Percentiles rank a stretch among this genome's conserved stretches.
phyloP scores from a whole-genome alignment of 1,140 invertebrate genomes.

The Drosophila seguyi region DNA sequence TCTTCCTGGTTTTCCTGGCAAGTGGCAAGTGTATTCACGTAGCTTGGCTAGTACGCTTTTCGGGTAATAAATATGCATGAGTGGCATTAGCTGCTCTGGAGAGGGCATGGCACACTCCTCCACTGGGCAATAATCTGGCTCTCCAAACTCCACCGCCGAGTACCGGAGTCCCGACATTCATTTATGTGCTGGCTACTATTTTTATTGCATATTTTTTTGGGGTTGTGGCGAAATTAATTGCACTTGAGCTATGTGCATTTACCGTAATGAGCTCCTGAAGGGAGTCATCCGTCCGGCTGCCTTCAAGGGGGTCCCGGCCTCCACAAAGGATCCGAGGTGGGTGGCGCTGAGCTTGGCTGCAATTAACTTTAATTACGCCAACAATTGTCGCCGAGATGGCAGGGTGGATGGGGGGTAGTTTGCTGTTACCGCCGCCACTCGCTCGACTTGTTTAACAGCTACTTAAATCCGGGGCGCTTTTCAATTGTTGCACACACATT shows the following conservation, averaged over 20 bases:
- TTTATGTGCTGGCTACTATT: conserved; percentile 65
- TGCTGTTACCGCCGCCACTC: conserved; percentile 25
- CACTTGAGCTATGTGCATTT: conserved; percentile 78
- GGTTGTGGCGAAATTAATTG: conserved; percentile 71
- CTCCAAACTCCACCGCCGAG: conserved; percentile 10
- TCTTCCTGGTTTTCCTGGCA: background rate
- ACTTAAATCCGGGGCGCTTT: conserved; percentile 60
- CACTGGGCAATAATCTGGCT: conserved; percentile 26
- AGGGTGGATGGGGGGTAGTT: conserved; percentile 15
- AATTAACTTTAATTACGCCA: conserved; percentile 75
- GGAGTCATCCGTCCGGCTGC: conserved; percentile 21
- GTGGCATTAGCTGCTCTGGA: conserved; percentile 36
- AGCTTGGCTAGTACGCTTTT: conserved; percentile 10
- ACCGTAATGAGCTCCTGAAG: conserved; percentile 72
- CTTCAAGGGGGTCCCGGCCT: conserved; percentile 11
- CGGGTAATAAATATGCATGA: conserved; percentile 70
- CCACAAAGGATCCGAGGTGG: background rate
- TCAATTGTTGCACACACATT: conserved; percentile 69
- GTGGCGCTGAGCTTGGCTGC: conserved; percentile 56
- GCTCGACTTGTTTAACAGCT: conserved; percentile 72
- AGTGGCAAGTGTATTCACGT: conserved; percentile 21
- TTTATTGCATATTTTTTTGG: conserved; percentile 77
- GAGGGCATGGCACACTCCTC: conserved; percentile 11
- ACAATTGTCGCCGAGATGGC: conserved; percentile 67
- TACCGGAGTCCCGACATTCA: conserved; percentile 23